Evolutionary conservation across 2,888 invertebrate species (phyloP).

Genomic region (Spodoptera exigua): DNA sequence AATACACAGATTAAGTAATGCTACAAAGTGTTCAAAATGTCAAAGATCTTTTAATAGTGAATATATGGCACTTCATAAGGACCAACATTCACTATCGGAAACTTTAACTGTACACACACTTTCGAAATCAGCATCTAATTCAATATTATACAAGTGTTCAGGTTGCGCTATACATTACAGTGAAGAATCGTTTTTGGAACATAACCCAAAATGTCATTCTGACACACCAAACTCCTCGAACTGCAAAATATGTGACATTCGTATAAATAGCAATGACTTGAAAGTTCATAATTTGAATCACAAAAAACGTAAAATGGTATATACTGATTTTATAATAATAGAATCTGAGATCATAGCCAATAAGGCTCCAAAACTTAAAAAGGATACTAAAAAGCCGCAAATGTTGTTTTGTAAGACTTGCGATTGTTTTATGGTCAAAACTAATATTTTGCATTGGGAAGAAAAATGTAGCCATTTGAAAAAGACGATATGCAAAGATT

Average conservation of each 20-base stretch:
- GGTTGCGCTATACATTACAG: constrained; percentile 74
- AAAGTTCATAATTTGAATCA: constrained; percentile 61
- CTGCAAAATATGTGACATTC: constrained; percentile 74
- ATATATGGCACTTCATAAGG: constrained; percentile 68
- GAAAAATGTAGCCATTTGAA: constrained; percentile 61
- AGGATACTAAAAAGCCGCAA: constrained; percentile 45
- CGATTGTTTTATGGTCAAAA: constrained; percentile 67
- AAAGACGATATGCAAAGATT: constrained; percentile 67
- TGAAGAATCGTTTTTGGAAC: constrained; percentile 67
- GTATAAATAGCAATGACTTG: constrained; percentile 66
- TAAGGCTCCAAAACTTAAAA: constrained; percentile 13
- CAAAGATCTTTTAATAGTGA: constrained; percentile 69
- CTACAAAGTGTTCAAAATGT: constrained; percentile 76
- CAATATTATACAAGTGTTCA: constrained; percentile 72
- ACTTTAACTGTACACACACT: constrained; percentile 66
- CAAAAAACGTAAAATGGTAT: constrained; percentile 37
- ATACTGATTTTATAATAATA: constrained; percentile 59
- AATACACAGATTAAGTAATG: constrained; percentile 67
- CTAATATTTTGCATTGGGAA: constrained; percentile 62
- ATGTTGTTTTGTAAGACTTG: constrained; percentile 71
- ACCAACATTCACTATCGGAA: constrained; percentile 68
- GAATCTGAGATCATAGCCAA: constrained; percentile 47
- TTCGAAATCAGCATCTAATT: constrained; percentile 52
- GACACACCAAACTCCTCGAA: constrained; percentile 62
- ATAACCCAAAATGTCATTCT: constrained; percentile 66